These are phyloP conservation scores for Gambelia wislizenii DNA, from an alignment of 2,797 vertebrate species.

Conservation along the genomic window DNA sequence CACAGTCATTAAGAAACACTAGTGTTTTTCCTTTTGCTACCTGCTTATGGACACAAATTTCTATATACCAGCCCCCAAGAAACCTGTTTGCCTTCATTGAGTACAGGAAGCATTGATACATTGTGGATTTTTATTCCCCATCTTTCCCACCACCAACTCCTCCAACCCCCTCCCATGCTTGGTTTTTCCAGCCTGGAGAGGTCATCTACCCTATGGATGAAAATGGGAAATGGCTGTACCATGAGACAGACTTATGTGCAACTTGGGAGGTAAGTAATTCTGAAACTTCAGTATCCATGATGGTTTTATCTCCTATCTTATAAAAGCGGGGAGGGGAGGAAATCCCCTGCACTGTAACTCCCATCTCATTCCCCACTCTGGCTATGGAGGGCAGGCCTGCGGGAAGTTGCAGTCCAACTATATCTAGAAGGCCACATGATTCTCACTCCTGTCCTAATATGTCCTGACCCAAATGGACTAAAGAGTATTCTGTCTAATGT, in stretches of 20 bases:
- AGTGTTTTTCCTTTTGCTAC: not conserved
- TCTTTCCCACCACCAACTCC: not conserved
- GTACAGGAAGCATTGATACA: not conserved
- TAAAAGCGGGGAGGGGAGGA: not conserved
- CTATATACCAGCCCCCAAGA: not conserved
- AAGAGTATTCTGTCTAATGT: not conserved
- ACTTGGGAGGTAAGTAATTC: constrained; percentile 92
- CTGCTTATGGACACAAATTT: not conserved
- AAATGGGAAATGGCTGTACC: constrained; percentile 87
- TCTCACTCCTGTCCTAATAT: not conserved
- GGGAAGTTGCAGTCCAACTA: no score
- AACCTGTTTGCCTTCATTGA: no score
- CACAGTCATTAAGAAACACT: not conserved
- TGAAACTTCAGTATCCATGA: not conserved
- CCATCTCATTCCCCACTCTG: no score
- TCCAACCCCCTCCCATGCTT: not conserved
- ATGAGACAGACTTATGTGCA: constrained; percentile 88
- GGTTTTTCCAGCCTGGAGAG: constrained; percentile 87
- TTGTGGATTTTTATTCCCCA: not conserved
- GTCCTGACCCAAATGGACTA: not conserved
- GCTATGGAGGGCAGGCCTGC: no score
- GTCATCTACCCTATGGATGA: constrained; percentile 85
- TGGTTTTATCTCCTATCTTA: not conserved
- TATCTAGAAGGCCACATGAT: no score
- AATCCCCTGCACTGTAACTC: not conserved